phyloP scores from a whole-genome alignment of 2,113 vertebrate genomes.

The Clinocottus analis region DNA sequence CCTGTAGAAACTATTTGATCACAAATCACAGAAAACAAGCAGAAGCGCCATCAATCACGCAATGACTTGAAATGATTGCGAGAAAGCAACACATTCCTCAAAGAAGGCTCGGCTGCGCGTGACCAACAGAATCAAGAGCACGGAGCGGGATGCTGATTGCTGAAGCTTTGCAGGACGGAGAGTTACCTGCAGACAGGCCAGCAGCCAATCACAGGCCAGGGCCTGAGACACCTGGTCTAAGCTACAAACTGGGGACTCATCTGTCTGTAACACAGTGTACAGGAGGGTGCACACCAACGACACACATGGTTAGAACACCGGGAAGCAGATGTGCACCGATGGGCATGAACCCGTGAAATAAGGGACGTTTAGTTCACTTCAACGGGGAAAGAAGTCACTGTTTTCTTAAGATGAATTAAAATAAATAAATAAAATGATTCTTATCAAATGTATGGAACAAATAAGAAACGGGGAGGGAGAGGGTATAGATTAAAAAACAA shows the following conservation, averaged over 20 bases:
- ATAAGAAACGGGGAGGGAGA: background rate
- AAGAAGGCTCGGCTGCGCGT: slow-evolving; percentile 31
- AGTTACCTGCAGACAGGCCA: slow-evolving; percentile 87
- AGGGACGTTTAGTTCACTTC: background rate
- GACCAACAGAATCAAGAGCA: slow-evolving; percentile 66
- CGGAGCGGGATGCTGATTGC: slow-evolving; percentile 73
- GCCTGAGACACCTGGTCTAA: slow-evolving; percentile 79
- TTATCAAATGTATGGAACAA: background rate
- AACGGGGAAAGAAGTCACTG: background rate
- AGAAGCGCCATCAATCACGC: slow-evolving; percentile 40
- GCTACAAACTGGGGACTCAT: slow-evolving; percentile 82
- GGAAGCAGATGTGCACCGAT: slow-evolving; percentile 28
- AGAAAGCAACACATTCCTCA: slow-evolving; percentile 43
- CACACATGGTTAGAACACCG: slow-evolving; percentile 64
- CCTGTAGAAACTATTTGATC: slow-evolving; percentile 8
- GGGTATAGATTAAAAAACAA: background rate
- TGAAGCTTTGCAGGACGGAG: slow-evolving; percentile 48
- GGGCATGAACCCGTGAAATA: background rate
- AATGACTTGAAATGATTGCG: slow-evolving; percentile 62
- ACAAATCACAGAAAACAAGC: slow-evolving; percentile 46
- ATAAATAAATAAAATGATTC: background rate
- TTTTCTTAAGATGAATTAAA: background rate
- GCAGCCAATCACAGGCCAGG: slow-evolving; percentile 84
- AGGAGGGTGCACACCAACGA: slow-evolving; percentile 56
- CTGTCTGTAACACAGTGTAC: slow-evolving; percentile 85